Percentiles rank a stretch among this genome's conserved stretches.
phyloP scores from a whole-genome alignment of 1,140 invertebrate species.

The Drosophila leontia region DNA sequence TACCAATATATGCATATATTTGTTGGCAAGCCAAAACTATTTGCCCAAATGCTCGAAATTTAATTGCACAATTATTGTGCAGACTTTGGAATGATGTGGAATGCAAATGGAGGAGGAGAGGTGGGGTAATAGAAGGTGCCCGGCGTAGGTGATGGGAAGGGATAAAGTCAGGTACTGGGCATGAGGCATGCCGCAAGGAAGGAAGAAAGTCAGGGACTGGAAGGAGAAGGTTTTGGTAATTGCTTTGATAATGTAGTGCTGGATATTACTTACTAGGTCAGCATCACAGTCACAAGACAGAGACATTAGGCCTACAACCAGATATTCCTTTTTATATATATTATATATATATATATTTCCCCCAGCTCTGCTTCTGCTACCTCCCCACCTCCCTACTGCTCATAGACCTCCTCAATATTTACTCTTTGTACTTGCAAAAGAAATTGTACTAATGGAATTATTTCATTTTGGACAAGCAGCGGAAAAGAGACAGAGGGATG shows the following conservation, averaged over 20 bases:
- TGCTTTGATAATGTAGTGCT: slow-evolving; percentile 5
- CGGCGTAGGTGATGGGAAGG: neutral
- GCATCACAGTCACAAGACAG: slow-evolving; percentile 16
- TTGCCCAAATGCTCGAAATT: slow-evolving; percentile 47
- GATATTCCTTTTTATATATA: neutral
- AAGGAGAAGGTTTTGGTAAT: slow-evolving; percentile 8
- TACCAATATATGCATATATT: slow-evolving; percentile 28
- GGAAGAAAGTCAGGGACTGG: neutral
- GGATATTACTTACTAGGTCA: slow-evolving; percentile 56
- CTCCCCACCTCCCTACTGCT: neutral
- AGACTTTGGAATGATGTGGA: neutral
- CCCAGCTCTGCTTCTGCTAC: neutral
- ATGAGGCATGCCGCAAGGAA: neutral
- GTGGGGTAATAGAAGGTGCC: no score
- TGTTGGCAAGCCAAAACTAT: slow-evolving; percentile 49
- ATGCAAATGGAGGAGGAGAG: slow-evolving; percentile 9
- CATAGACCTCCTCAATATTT: slow-evolving; percentile 72
- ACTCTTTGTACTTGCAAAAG: slow-evolving; percentile 85
- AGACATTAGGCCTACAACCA: slow-evolving; percentile 34
- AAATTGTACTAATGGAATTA: slow-evolving; percentile 85
- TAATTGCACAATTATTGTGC: slow-evolving; percentile 48
- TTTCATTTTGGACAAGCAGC: slow-evolving; percentile 65
- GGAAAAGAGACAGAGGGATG: slow-evolving; percentile 4
- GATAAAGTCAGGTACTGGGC: neutral
- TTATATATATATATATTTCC: slow-evolving; percentile 2